Conservation (phyloP, 1,140 invertebrate genomes). For the Trachymyrmex septentrionalis region DNA sequence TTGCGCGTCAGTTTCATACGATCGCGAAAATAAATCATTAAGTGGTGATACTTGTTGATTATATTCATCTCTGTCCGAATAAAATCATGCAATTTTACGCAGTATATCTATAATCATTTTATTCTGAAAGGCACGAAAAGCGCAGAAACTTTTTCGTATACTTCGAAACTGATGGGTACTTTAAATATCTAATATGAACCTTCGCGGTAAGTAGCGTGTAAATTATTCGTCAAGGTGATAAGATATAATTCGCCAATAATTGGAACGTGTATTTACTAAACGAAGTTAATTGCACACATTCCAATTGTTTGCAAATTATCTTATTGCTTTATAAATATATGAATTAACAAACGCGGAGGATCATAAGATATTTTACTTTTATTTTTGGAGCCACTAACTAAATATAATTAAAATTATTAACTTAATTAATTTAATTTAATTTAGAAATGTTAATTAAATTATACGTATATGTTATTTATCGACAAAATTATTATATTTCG, state of each 20-base stretch:
- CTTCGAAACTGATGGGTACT: background rate
- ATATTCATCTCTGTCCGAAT: background rate
- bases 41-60: background rate
- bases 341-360: too few species aligned
- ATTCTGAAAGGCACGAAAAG: background rate
- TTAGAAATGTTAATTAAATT: conserved; percentile 39
- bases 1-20: background rate
- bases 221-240: too few species aligned
- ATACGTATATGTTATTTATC: conserved; percentile 52
- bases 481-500: conserved; percentile 57
- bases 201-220: too few species aligned
- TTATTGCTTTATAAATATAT: too few species aligned
- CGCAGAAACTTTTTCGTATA: background rate
- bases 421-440: too few species aligned
- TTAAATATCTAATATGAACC: background rate
- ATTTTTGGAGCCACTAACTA: too few species aligned
- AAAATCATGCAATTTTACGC: background rate
- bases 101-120: background rate
- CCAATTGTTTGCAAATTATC: too few species aligned
- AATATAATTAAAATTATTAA: too few species aligned
- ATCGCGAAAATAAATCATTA: conserved; percentile 2
- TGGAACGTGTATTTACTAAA: too few species aligned
- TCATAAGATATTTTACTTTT: too few species aligned
- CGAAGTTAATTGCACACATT: too few species aligned
- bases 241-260: too few species aligned